These are phyloP conservation scores for Clarias magur DNA, from an alignment of 2,113 vertebrate species.

Conservation along the genomic window DNA sequence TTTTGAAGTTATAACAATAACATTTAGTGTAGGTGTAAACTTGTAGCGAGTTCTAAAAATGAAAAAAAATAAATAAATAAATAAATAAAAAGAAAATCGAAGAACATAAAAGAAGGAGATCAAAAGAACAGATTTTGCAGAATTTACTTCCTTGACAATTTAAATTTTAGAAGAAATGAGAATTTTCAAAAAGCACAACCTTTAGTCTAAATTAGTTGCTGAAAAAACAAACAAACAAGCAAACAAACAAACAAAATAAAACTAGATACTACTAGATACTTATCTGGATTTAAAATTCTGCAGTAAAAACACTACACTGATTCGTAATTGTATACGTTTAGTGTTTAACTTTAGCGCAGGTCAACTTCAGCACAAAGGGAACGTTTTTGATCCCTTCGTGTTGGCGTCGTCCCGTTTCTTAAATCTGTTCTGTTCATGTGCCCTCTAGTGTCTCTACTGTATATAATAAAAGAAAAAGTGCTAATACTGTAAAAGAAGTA, in stretches of 20 bases:
- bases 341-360: not conserved
- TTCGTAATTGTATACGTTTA: not conserved
- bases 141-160: not conserved
- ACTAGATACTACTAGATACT: not conserved
- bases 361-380: not conserved
- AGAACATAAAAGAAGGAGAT: not conserved
- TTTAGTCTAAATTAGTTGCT: not conserved
- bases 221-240: not conserved
- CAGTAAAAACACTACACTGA: not conserved
- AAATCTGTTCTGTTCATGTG: not conserved
- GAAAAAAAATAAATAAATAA: no score
- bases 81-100: not conserved
- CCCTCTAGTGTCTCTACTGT: constrained; percentile 15
- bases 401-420: not conserved
- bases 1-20: not conserved
- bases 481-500: not conserved
- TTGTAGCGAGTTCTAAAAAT: not conserved
- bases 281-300: not conserved
- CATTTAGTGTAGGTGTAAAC: not conserved
- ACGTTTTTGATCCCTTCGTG: not conserved
- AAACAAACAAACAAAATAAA: not conserved
- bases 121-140: not conserved
- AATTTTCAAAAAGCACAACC: not conserved
- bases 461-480: not conserved
- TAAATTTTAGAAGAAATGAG: not conserved